Evolutionary conservation across 2,113 vertebrate genomes (phyloP).

Genomic region (Notothenia rossii): DNA sequence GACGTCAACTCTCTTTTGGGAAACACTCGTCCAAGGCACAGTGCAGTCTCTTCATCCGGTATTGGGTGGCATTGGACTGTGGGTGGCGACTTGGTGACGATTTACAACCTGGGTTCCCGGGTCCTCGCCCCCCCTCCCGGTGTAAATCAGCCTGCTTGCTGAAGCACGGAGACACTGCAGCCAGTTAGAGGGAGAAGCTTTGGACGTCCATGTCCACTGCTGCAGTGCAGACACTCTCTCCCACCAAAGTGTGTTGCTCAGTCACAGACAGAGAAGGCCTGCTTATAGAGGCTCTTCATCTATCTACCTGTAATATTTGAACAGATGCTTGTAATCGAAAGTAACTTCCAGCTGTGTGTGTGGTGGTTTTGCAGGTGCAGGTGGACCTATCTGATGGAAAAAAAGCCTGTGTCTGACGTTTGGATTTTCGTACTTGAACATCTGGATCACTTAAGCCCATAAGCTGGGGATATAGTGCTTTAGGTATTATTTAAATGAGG

Average conservation of each 20-base stretch:
- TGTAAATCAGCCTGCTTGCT: conserved; percentile 51
- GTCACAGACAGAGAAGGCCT: conserved; percentile 60
- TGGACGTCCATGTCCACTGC: conserved; percentile 68
- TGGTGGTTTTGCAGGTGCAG: conserved; percentile 42
- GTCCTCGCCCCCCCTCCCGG: conserved; percentile 3
- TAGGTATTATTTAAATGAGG: conserved; percentile 16
- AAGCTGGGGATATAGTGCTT: not conserved
- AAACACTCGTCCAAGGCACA: conserved; percentile 49
- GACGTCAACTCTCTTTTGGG: conserved; percentile 54
- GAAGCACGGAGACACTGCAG: conserved; percentile 56
- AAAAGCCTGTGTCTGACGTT: not conserved
- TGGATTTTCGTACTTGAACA: conserved; percentile 18
- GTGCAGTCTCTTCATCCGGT: conserved; percentile 33
- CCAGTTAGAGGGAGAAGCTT: conserved; percentile 55
- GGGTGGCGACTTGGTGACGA: conserved; percentile 61
- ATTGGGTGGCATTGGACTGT: conserved; percentile 42
- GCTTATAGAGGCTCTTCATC: conserved; percentile 53
- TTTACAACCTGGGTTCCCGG: conserved; percentile 53
- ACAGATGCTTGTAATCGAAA: conserved; percentile 59
- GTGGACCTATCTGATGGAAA: conserved; percentile 5
- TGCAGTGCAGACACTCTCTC: conserved; percentile 76
- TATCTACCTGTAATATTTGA: conserved; percentile 57
- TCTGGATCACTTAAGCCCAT: conserved; percentile 14
- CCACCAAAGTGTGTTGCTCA: conserved; percentile 48
- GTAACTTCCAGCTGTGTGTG: conserved; percentile 38